Conservation (phyloP, 2,797 vertebrate genomes). For the Ctenopoma kingsleyae region DNA sequence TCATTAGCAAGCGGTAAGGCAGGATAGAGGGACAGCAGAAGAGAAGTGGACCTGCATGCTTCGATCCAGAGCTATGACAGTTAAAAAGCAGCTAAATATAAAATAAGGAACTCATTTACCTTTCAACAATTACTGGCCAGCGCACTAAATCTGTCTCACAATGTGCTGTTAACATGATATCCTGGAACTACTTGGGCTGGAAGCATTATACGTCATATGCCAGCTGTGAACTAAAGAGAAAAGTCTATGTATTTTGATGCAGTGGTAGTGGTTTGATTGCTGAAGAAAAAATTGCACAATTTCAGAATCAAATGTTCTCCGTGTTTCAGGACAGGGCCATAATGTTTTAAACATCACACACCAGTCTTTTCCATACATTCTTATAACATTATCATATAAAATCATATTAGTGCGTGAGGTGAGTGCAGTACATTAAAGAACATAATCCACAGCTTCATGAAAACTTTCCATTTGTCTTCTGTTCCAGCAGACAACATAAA, state of each 20-base stretch:
- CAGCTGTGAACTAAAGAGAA: conserved; percentile 22
- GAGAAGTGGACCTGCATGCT: conserved; percentile 78
- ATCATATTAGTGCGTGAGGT: conserved; percentile 51
- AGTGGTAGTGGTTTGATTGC: conserved; percentile 34
- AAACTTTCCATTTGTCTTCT: conserved; percentile 58
- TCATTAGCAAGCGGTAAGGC: conserved; percentile 76
- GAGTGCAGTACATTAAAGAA: conserved; percentile 51
- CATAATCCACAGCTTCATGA: conserved; percentile 46
- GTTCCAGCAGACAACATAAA: conserved; percentile 57
- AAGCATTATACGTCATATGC: conserved; percentile 42
- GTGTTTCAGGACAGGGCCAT: conserved; percentile 13
- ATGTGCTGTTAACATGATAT: conserved; percentile 38
- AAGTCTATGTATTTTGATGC: conserved; percentile 29
- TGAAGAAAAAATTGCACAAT: conserved; percentile 37
- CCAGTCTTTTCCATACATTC: conserved; percentile 40
- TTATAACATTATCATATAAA: conserved; percentile 36
- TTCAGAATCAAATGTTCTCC: conserved; percentile 23
- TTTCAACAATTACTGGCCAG: conserved; percentile 50
- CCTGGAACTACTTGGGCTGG: conserved; percentile 34
- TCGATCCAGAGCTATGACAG: conserved; percentile 73
- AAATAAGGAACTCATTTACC: conserved; percentile 54
- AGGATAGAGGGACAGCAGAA: conserved; percentile 69
- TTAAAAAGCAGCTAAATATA: conserved; percentile 69
- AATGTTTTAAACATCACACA: conserved; percentile 8
- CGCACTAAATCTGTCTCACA: conserved; percentile 37